Base-by-base conservation (phyloP, 2,888 invertebrate genomes). In the Lysandra bellargus region DNA sequence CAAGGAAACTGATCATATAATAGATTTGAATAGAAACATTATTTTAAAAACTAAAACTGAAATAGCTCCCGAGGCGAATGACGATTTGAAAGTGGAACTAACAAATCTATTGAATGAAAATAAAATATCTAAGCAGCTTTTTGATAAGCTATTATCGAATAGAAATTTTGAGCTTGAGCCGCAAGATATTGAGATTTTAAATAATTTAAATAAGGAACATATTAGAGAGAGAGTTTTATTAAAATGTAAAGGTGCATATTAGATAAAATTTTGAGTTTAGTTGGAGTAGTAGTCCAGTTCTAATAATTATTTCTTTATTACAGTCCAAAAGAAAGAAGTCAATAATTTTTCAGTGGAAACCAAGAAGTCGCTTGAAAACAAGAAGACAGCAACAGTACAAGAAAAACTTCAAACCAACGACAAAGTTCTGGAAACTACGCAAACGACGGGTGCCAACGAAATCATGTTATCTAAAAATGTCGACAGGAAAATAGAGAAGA, bases 151-250 rank as follows among this genome's bases (percentile, higher is more conserved):
- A 80, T 88, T 88, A 2, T 91, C 95, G 0, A 90, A 92, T 74
- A 88, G 91, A 78, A 92, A 89, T 81, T 94, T 95, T 80, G 90
- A 92, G 78, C 83, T 95, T 81, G 88, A 91, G n/a, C 88, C 91
- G 0, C 85, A 87, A n/a, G 95, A 95, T 81, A 93, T 95, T n/a
- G 90, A 91, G 1, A 89, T 93, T 80, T 90, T 95, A 64, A 95
- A 95, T 83, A 89, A 90, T 81, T 84, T 95, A 82, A 88, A 86
- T 3, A 88, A 91, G 61, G 88, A 89, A 73, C 86, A 86, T 75
- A 85, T 93, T 3, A 91, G 90, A 81, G 89, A 91, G 17, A 23
- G 33, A 80, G 82, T 91, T 30, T 83, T 93, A 53, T 81, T 93
- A 12, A 92, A 87, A 84, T 90, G 86, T 84, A 91, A 90, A 89